Evolutionary conservation across 2,113 vertebrate genomes (phyloP).

Genomic region (Hoplias malabaricus): DNA sequence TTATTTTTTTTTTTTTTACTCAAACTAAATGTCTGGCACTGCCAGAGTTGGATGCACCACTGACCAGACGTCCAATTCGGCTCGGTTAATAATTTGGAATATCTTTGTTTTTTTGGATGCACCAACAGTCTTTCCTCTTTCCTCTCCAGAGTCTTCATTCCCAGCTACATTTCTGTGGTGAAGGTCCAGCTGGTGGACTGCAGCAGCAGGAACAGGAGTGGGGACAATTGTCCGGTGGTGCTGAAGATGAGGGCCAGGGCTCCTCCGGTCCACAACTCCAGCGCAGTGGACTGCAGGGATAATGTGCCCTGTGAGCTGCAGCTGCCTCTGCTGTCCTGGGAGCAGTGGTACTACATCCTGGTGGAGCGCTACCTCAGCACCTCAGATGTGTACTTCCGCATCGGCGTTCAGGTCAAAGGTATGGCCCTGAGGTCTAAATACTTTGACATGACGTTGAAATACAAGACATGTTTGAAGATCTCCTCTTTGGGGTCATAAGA

Average conservation of each 20-base stretch:
- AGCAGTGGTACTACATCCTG: conserved; percentile 95
- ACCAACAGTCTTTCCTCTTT: conserved; percentile 18
- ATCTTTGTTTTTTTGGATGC: not conserved
- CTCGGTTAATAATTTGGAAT: not conserved
- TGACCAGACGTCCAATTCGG: too few species aligned
- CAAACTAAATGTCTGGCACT: too few species aligned
- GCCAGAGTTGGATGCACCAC: too few species aligned
- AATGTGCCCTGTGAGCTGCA: conserved; percentile 80
- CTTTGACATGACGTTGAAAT: not conserved
- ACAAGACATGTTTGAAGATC: too few species aligned
- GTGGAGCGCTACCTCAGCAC: conserved; percentile 83
- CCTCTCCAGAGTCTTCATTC: conserved; percentile 87
- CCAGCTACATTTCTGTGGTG: conserved; percentile 89
- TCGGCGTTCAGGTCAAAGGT: conserved; percentile 90
- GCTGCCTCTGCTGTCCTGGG: conserved; percentile 86
- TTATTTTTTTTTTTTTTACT: too few species aligned
- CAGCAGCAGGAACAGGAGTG: conserved; percentile 70
- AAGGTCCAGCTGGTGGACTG: conserved; percentile 87
- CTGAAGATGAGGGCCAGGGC: conserved; percentile 89
- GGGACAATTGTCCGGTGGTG: conserved; percentile 83
- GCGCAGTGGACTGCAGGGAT: conserved; percentile 82
- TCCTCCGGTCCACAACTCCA: conserved; percentile 94
- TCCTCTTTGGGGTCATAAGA: too few species aligned
- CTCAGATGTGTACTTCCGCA: conserved; percentile 83
- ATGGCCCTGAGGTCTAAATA: not conserved